Base-by-base conservation (phyloP, 2,113 vertebrate genomes). In the Nibea albiflora region DNA sequence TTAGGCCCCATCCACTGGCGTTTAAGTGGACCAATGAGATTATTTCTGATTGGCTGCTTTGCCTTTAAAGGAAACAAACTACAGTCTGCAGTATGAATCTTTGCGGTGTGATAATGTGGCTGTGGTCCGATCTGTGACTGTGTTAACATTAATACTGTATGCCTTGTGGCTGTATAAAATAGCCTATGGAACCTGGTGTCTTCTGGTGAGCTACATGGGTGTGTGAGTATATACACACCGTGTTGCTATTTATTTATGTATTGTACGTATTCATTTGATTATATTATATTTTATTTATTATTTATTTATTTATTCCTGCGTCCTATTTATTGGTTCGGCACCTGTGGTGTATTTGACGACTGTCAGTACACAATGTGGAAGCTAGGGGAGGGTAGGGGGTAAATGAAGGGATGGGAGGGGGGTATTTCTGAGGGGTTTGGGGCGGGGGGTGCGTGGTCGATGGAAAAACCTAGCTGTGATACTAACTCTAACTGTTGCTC, bases 401-500 rank as follows among this genome's bases (percentile, higher is more conserved):
- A 24, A 60, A 11, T 4, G 39, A 8, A 10, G 22, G 71, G 62
- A 4, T 19, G 15, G 46, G 35, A 35, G 11, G 7, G 31, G 39
- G 62, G 50, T 31, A 20, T 35, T 12, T 54, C 22, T 24, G 22
- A 19, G 22, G 10, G 44, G 24, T 20, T 5, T 35, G 39, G 56
- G 56, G 35, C 42, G 3, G 24, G 50, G 60, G 57, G 64, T 47
- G 22, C 4, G 76, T 79, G 88, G 77, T 82, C 49, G 73, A 6
- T 76, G 84, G 71, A 47, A 82, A 83, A 85, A 87, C 47, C 61
- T 91, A 77, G 81, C 82, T 86, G 88, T 92, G 86, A 88, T 91
- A 83, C 85, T 90, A 91, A 89, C 78, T 85, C 73, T 89, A 85
- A 90, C 75, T 92, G 92, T 92, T 85, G 85, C 90, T 90, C 88